Percentiles rank a stretch among this genome's conserved stretches.
These are phyloP conservation scores for Drosophila fuyamai DNA, from an alignment of 1,140 invertebrate genomes.

Conservation along the genomic window DNA sequence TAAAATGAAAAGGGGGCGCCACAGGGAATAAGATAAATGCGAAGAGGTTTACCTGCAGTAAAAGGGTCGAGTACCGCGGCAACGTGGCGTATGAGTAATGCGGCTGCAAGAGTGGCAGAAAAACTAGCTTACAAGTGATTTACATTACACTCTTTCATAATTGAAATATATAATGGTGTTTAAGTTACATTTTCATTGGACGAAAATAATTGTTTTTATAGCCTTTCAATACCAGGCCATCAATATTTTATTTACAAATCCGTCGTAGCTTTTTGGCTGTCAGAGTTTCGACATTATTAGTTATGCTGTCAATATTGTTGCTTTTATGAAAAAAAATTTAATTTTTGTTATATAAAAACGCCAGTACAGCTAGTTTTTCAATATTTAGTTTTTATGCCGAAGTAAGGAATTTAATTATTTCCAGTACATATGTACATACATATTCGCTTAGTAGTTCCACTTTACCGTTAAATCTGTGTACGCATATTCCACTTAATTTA, in stretches of 20 bases:
- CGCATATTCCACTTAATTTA: neutral
- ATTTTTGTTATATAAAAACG: no score
- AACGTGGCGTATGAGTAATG: constrained; percentile 6
- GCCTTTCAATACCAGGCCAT: no score
- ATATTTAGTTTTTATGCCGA: neutral
- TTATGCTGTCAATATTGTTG: no score
- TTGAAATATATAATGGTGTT: neutral
- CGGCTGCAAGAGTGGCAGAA: neutral
- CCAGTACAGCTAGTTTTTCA: no score
- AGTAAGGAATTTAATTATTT: constrained; percentile 10
- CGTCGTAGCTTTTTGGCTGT: no score
- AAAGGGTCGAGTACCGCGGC: neutral
- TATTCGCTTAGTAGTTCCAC: neutral
- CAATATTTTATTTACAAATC: no score
- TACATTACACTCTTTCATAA: neutral
- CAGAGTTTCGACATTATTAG: no score
- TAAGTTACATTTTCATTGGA: neutral
- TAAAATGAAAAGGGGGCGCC: neutral
- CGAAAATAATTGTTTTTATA: no score
- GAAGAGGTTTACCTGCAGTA: constrained; percentile 11
- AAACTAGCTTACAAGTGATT: constrained; percentile 1
- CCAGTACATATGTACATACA: neutral
- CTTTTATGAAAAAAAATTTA: no score
- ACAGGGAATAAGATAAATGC: constrained; percentile 22
- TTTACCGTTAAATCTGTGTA: neutral